Evolutionary conservation across 2,797 vertebrate genomes (phyloP), one percentile per base, ranked within the genome.

Genomic region (Cirrhinus molitorella): DNA sequence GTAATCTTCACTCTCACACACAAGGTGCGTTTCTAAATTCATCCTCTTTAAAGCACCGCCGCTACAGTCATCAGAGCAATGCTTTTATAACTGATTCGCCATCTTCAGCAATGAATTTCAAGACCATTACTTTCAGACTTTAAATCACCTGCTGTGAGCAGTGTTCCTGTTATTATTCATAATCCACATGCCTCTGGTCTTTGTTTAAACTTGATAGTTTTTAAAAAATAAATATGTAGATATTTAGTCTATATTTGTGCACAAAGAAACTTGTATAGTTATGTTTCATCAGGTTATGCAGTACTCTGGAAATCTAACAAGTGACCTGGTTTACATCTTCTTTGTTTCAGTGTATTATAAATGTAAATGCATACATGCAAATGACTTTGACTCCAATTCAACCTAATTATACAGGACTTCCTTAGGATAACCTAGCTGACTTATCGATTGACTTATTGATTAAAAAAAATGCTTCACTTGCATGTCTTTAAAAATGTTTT

Each of bases 21-120:
- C 8, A 25, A 75, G 19, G 53, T 75, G 49, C 25, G 14, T 75
- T 57, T 75, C 14, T 75, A 40, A 75, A 57, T 59, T 59, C 73
- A 75, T 59, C 73, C 53, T 7, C 5, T 75, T 31, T 59, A 75
- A 51, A 3, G 13, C 73, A 57, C 34, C 4, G 4, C 51, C 5
- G 4, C 13, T 37, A 37, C 31, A 76, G 34, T 61, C 37, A 76
- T 61, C 37, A 45, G 74, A 59, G 14, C 37, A 61, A 45, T 17
- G 74, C n/a, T 37, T 76, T 25, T 7, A 23, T 28, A 76, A 28
- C n/a, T 0, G 2, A 61, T 61, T 61, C 37, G 45, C 37, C 13
- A 19, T 59, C 37, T 76, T 76, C n/a, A 59, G 19, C 23, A 57
- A 14, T 43, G n/a, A 19, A 23, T 43, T 59, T 57, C 14, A 59